Percentiles rank a stretch among this genome's conserved stretches.
Evolutionary conservation across 2,888 invertebrate genomes (phyloP).

Genomic region (Ophioninae sp.): DNA sequence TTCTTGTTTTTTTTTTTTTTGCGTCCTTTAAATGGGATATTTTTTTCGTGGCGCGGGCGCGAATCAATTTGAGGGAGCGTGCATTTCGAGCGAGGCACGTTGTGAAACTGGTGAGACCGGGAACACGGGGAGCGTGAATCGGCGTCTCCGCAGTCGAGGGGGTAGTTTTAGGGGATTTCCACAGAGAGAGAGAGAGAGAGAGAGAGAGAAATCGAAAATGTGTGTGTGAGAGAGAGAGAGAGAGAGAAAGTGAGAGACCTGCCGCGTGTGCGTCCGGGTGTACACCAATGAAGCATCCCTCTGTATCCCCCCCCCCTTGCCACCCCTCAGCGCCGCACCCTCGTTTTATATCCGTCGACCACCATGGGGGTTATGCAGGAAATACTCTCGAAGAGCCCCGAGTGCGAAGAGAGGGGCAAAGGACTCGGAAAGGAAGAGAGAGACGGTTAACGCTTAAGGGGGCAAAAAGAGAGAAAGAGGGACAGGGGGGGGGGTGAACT

Average conservation of each 20-base stretch:
- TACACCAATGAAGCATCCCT: conserved; percentile 59
- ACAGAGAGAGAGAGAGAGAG: conserved; percentile 33
- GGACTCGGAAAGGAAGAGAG: neutral
- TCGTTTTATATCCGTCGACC: conserved; percentile 52
- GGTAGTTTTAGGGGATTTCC: conserved; percentile 67
- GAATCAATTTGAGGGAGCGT: conserved; percentile 61
- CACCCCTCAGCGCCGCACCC: conserved; percentile 48
- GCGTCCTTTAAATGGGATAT: neutral
- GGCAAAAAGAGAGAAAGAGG: too few species aligned
- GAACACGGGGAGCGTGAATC: conserved; percentile 64
- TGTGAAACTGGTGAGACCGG: conserved; percentile 68
- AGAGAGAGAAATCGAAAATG: neutral
- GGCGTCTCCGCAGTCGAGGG: conserved; percentile 67
- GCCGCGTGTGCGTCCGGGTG: conserved; percentile 9
- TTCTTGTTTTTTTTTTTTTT: conserved; percentile 1
- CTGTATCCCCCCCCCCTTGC: conserved; percentile 24
- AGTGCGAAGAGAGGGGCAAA: neutral
- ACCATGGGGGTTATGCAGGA: conserved; percentile 64
- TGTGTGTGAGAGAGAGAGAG: neutral
- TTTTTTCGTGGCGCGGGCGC: conserved; percentile 1
- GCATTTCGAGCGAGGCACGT: conserved; percentile 71
- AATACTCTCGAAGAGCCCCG: conserved; percentile 30
- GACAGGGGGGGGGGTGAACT: neutral
- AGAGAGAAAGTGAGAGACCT: conserved; percentile 12
- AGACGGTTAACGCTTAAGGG: neutral